These are phyloP conservation scores for Heterochromis multidens DNA, from an alignment of 2,113 vertebrate species.

Conservation along the genomic window DNA sequence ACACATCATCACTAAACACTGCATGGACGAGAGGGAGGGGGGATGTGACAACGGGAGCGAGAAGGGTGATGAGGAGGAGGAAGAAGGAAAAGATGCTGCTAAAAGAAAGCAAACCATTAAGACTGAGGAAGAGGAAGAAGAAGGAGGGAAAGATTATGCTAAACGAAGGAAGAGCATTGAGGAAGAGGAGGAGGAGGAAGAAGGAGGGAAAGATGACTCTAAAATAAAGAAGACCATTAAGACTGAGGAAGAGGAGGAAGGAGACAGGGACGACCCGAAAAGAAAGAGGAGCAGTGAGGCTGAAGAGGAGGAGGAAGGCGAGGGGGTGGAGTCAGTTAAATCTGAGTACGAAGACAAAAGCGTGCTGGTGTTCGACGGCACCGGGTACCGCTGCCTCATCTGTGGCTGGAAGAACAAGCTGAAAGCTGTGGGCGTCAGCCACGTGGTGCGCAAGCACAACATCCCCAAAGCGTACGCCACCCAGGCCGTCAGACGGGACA, in stretches of 20 bases:
- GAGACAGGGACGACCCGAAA: neutral
- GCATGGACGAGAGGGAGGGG: neutral
- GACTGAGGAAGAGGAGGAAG: neutral
- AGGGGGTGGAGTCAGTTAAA: neutral
- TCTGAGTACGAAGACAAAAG: neutral
- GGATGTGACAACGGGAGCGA: neutral
- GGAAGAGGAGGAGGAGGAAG: neutral
- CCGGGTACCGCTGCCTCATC: conserved; percentile 39
- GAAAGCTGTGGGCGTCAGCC: conserved; percentile 26
- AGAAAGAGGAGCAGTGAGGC: neutral
- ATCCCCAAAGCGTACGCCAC: conserved; percentile 35
- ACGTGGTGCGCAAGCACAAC: conserved; percentile 52
- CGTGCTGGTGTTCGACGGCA: conserved; percentile 3
- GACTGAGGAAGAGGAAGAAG: neutral
- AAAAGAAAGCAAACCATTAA: neutral
- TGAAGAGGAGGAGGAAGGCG: neutral
- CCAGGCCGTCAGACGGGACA: conserved; percentile 8
- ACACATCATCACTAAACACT: conserved; percentile 62
- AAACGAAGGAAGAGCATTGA: neutral
- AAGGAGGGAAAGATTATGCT: neutral
- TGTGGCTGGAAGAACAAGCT: conserved; percentile 53
- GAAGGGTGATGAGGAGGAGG: neutral
- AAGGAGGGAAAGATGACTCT: neutral
- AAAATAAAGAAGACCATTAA: neutral
- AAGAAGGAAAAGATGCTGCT: neutral